These are phyloP conservation scores for Alauda arvensis DNA, from an alignment of 2,797 vertebrate species.

Conservation along the genomic window DNA sequence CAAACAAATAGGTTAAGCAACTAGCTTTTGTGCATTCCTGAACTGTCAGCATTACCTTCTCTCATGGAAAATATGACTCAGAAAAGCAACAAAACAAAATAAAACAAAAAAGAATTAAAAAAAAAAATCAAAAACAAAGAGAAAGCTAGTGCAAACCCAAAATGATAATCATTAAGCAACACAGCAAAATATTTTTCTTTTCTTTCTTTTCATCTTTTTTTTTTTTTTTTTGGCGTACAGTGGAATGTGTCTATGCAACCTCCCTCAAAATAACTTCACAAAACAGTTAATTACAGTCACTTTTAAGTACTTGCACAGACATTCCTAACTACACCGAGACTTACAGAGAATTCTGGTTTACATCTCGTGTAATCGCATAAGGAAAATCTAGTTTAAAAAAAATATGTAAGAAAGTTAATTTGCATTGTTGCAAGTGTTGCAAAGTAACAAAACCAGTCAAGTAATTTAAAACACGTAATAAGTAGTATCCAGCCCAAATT, in stretches of 20 bases:
- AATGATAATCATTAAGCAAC: conserved; percentile 42
- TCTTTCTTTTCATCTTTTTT: neutral
- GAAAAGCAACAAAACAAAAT: conserved; percentile 17
- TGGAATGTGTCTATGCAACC: conserved; percentile 61
- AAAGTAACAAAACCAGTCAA: conserved; percentile 67
- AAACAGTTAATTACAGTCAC: conserved; percentile 41
- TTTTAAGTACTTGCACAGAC: conserved; percentile 32
- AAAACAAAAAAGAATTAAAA: neutral
- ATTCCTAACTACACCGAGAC: conserved; percentile 41
- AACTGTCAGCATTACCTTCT: conserved; percentile 37
- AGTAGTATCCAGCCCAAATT: conserved; percentile 69
- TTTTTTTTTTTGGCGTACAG: conserved; percentile 22
- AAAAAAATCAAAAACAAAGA: neutral
- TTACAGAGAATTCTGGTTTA: conserved; percentile 42
- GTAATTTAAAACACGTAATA: conserved; percentile 71
- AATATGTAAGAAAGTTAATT: conserved; percentile 57
- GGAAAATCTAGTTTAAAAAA: conserved; percentile 46
- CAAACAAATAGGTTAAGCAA: conserved; percentile 39
- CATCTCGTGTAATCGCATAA: conserved; percentile 31
- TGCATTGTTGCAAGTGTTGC: conserved; percentile 66
- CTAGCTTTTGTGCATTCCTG: conserved; percentile 52
- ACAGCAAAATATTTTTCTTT: conserved; percentile 32
- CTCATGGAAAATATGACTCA: conserved; percentile 39
- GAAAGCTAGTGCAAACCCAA: conserved; percentile 51
- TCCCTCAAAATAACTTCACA: conserved; percentile 44